These are phyloP conservation scores for Torymus texanus DNA, from an alignment of 2,888 invertebrate genomes.

Conservation along the genomic window DNA sequence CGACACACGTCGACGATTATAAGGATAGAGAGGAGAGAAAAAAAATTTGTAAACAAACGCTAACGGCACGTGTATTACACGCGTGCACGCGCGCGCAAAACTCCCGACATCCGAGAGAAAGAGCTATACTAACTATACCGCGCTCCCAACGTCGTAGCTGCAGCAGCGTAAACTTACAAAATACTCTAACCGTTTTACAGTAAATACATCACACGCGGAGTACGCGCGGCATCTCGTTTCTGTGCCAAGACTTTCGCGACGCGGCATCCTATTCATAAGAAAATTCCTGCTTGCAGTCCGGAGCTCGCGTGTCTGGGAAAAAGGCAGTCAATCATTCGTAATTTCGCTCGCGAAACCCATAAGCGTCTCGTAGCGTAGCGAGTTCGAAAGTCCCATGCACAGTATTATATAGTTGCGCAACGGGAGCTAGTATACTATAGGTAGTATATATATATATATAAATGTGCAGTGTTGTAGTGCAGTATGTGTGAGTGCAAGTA, in stretches of 20 bases:
- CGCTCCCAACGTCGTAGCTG: no score
- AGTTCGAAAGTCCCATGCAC: slow-evolving; percentile 30
- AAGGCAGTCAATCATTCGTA: slow-evolving; percentile 39
- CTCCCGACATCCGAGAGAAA: no score
- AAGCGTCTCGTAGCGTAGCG: background rate
- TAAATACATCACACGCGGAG: no score
- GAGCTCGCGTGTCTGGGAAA: background rate
- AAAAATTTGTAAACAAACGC: slow-evolving; percentile 23
- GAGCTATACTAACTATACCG: no score
- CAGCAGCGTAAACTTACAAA: no score
- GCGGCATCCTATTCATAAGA: background rate
- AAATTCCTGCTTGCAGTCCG: background rate
- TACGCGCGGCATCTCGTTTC: no score
- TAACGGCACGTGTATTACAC: no score
- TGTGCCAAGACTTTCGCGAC: background rate
- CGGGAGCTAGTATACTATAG: background rate
- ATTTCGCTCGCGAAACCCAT: slow-evolving; percentile 26
- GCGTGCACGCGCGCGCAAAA: no score
- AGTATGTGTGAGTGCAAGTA: slow-evolving; percentile 1
- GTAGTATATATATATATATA: background rate
- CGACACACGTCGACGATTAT: background rate
- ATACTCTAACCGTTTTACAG: no score
- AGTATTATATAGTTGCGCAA: slow-evolving; percentile 20
- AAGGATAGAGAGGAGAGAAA: background rate
- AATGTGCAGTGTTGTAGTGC: background rate